These are phyloP conservation scores for Macquaria ambigua DNA, from an alignment of 2,113 vertebrate species.

Conservation along the genomic window DNA sequence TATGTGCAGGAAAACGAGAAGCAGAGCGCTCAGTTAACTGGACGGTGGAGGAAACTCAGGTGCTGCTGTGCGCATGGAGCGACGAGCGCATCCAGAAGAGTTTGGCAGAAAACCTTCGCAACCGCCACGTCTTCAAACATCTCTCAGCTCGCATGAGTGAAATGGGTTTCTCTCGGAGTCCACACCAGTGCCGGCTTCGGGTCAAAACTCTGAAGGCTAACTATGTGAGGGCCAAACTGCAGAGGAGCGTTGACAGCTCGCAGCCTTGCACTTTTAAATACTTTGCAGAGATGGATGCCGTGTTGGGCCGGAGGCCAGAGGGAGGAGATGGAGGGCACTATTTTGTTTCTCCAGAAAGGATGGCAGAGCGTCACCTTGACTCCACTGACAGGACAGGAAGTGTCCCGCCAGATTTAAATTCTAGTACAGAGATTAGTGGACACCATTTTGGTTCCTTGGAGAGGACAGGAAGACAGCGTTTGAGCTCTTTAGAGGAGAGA, in stretches of 20 bases:
- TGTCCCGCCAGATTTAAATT: background rate
- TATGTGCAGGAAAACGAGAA: constrained; percentile 66
- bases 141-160: constrained; percentile 75
- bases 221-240: constrained; percentile 72
- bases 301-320: constrained; percentile 55
- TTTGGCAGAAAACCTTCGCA: constrained; percentile 74
- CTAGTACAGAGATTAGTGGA: background rate
- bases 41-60: constrained; percentile 77
- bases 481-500: constrained; percentile 26
- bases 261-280: constrained; percentile 72
- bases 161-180: constrained; percentile 73
- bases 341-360: constrained; percentile 20
- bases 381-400: background rate
- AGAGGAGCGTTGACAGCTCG: constrained; percentile 49
- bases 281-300: constrained; percentile 74
- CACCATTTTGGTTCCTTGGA: background rate
- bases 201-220: constrained; percentile 80
- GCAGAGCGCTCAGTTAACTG: constrained; percentile 78
- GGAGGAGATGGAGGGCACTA: background rate
- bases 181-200: constrained; percentile 73
- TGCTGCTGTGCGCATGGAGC: constrained; percentile 78
- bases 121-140: constrained; percentile 78
- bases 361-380: background rate
- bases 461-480: background rate
- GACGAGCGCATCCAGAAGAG: constrained; percentile 77